Conservation (phyloP, 92 coral and sea anemone genomes). For the Parazoanthus atlanticus region DNA sequence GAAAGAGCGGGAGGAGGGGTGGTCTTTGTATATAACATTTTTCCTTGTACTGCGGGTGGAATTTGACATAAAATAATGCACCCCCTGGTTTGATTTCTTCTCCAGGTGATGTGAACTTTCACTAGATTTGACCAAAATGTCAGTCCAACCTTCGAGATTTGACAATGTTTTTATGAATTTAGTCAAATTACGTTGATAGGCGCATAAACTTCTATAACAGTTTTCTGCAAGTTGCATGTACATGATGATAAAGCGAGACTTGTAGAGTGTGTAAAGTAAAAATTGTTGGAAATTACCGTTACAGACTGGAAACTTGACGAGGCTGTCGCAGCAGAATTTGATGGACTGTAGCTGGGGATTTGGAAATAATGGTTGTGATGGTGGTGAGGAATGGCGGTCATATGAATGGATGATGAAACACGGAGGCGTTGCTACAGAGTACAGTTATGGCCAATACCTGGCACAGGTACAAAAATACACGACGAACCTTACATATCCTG, state of each 20-base stretch:
- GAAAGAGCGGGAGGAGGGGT: too few relatives aligned
- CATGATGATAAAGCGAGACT: neutral
- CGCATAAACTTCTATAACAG: too few relatives aligned
- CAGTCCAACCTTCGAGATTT: too few relatives aligned
- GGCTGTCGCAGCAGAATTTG: constrained; percentile 90
- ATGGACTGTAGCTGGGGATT: constrained; percentile 97
- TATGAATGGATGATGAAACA: constrained; percentile 96
- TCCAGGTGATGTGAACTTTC: too few relatives aligned
- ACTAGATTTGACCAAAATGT: too few relatives aligned
- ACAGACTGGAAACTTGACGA: constrained; percentile 79
- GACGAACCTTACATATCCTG: neutral
- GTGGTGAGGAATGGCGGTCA: constrained; percentile 95
- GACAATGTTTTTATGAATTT: too few relatives aligned
- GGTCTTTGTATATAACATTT: too few relatives aligned
- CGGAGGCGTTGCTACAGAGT: constrained; percentile 91
- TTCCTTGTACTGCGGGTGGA: too few relatives aligned
- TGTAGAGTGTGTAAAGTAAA: neutral
- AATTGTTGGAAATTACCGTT: neutral
- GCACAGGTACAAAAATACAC: constrained; percentile 63
- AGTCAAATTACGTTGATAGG: neutral
- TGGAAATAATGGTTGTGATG: constrained; percentile 96
- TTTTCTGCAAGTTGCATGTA: too few relatives aligned
- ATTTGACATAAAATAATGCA: too few relatives aligned
- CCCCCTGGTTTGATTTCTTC: too few relatives aligned
- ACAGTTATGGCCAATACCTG: constrained; percentile 88